These are phyloP conservation scores for Nipponacmea schrenckii DNA, from an alignment of 2,888 invertebrate species.

Conservation along the genomic window DNA sequence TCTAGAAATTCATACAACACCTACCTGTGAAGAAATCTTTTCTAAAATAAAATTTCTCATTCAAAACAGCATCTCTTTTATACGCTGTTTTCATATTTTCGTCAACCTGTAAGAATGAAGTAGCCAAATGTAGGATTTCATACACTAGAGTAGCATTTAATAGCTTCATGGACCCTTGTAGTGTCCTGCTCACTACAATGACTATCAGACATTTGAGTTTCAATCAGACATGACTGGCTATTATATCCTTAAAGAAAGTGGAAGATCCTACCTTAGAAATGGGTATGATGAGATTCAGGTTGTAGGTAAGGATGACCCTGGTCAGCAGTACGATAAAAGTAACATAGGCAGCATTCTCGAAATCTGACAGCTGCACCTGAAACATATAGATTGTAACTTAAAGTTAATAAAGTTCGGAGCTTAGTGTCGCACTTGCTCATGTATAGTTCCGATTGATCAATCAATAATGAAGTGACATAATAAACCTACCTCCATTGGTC, in stretches of 20 bases:
- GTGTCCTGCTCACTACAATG: no score
- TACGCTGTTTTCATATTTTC: slow-evolving; percentile 98
- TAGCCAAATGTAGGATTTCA: not conserved
- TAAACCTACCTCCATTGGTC: slow-evolving; percentile 80
- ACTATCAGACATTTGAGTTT: no score
- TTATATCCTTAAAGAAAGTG: no score
- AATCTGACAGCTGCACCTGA: slow-evolving; percentile 93
- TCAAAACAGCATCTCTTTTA: slow-evolving; percentile 85
- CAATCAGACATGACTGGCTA: no score
- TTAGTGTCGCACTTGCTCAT: no score
- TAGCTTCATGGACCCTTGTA: no score
- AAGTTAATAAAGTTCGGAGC: no score
- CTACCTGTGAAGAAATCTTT: slow-evolving; percentile 58
- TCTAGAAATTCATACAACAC: no score
- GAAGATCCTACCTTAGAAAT: slow-evolving; percentile 83
- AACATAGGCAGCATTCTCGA: slow-evolving; percentile 98
- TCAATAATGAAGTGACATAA: no score
- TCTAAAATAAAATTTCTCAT: slow-evolving; percentile 90
- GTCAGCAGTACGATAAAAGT: slow-evolving; percentile 97
- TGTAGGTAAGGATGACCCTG: slow-evolving; percentile 94
- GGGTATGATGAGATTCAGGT: slow-evolving; percentile 94
- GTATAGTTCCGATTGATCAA: no score
- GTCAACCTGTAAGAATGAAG: slow-evolving; percentile 68
- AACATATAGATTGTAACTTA: slow-evolving; percentile 16
- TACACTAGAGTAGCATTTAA: not conserved